Evolutionary conservation across 1,140 invertebrate species (phyloP).

Genomic region (Caerostris extrusa): DNA sequence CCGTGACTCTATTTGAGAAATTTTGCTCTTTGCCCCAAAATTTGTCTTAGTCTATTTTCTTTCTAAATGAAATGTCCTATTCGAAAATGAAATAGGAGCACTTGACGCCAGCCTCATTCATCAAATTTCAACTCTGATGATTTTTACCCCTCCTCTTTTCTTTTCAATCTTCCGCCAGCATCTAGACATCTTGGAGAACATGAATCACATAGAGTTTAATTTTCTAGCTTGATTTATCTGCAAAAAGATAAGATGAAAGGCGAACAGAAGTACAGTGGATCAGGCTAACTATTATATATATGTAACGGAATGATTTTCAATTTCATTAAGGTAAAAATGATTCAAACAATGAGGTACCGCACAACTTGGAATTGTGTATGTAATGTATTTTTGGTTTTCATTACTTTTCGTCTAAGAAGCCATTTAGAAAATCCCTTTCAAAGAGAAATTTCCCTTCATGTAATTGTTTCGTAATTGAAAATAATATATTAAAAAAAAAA

Average conservation of each 20-base stretch:
- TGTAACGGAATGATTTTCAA: not conserved
- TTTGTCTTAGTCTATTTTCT: slow-evolving; percentile 61
- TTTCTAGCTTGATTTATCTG: slow-evolving; percentile 54
- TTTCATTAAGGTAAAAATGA: not conserved
- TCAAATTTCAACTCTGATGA: slow-evolving; percentile 70
- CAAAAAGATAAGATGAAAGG: slow-evolving; percentile 23
- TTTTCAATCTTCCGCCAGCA: not conserved
- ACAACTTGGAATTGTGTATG: not conserved
- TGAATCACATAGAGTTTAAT: slow-evolving; percentile 56
- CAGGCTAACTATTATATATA: slow-evolving; percentile 11
- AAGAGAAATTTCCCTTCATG: too few relatives aligned
- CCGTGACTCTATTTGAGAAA: slow-evolving; percentile 74
- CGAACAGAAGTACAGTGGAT: not conserved
- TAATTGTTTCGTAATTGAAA: too few relatives aligned
- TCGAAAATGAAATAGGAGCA: slow-evolving; percentile 74
- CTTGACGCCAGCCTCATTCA: slow-evolving; percentile 63
- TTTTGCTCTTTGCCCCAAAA: slow-evolving; percentile 69
- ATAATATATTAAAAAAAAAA: too few relatives aligned
- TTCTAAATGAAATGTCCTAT: slow-evolving; percentile 76
- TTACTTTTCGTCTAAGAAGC: too few relatives aligned
- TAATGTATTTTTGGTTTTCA: not conserved
- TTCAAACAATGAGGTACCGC: not conserved
- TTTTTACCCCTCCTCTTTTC: slow-evolving; percentile 43
- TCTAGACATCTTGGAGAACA: slow-evolving; percentile 42
- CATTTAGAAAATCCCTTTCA: too few relatives aligned